Conservation (phyloP, 2,797 vertebrate genomes). For the Sebastes baramenuke region DNA sequence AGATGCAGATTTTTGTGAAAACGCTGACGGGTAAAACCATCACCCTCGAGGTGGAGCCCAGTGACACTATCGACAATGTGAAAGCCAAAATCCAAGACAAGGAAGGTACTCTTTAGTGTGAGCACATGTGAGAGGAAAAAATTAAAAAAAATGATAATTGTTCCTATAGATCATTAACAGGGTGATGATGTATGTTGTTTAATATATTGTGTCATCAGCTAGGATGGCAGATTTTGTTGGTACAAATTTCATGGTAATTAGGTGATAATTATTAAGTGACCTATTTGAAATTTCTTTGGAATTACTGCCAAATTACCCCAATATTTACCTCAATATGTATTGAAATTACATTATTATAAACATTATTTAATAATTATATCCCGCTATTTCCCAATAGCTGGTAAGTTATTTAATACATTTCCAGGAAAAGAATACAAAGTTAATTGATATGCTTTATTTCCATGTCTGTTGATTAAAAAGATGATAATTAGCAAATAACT, state of each 20-base stretch:
- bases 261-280: no score
- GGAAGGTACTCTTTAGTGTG: conserved; percentile 73
- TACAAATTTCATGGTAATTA: no score
- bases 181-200: no score
- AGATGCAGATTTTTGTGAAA: conserved; percentile 68
- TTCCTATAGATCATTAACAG: not conserved
- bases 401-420: fast-evolving
- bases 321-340: fast-evolving
- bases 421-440: no score
- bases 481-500: no score
- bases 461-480: no score
- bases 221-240: not conserved
- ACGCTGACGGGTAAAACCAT: conserved; percentile 66
- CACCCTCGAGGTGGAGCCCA: conserved; percentile 85
- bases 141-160: not conserved
- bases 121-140: not conserved
- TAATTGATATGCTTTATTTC: no score
- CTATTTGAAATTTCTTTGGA: no score
- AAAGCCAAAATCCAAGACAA: conserved; percentile 92
- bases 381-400: fast-evolving
- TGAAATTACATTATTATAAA: no score
- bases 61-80: conserved; percentile 90
- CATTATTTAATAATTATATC: no score
- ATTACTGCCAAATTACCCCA: no score
- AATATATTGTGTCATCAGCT: not conserved